Evolutionary conservation across 1,140 invertebrate species (phyloP), one percentile per base, ranked within the genome.

Genomic region (Drosophila orosa): DNA sequence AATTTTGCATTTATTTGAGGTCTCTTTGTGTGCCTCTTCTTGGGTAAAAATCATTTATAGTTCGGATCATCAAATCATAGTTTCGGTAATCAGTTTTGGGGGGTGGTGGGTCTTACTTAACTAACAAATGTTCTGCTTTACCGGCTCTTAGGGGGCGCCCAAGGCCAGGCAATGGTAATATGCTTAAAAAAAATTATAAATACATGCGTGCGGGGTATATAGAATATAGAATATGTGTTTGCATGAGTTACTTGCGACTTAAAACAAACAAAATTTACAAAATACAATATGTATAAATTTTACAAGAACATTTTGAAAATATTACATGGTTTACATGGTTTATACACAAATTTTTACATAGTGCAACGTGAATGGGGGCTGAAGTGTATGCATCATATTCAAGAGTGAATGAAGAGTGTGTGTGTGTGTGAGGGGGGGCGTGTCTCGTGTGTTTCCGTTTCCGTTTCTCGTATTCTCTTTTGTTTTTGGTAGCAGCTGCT

Each of bases 321-420:
- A 54, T 89, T 87, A 87, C 83, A 87, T 87, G 61, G 82, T 47
- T 66, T 66, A 40, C 58, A 78, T 77, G 67, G 58, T 52, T 89
- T 89, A 66, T 89, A 90, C 84, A 89, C 50, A 89, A 83, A 80
- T 90, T 87, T 78, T 83, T 90, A 86, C 83, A 86, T 77, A 83
- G 83, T 86, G 83, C 83, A 78, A 83, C 72, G 82, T 82, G 72
- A 87, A 82, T 87, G 50, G 50, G 75, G 73, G 82, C 74, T 83
- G 80, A 83, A 83, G 61, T 69, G 63, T 74, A 63, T 72, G 45
- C 75, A 55, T 31, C 40, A 19, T 50, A 29, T 50, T 50, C 48
- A 50, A 50, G 27, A 50, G 29, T 50, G 48, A 50, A 54, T 54
- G 50, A 54, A 35, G 33, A 25, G 56, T 65, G 50, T 78, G 19